phyloP scores from a whole-genome alignment of 2,888 invertebrate genomes.

The Parnassius smintheus region DNA sequence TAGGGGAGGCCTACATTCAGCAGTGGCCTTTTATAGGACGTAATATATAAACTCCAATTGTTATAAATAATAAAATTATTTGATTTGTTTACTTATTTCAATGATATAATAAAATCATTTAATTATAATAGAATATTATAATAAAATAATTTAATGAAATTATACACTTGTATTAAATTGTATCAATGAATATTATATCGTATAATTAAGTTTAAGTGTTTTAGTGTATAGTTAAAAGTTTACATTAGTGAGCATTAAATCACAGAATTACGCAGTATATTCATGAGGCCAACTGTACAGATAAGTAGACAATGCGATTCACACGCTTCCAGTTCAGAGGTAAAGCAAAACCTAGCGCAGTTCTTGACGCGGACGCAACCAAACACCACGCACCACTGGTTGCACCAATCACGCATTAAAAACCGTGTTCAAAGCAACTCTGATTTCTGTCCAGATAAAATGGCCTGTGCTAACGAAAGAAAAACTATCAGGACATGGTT shows the following conservation, averaged over 20 bases:
- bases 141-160: too few species aligned
- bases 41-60: too few species aligned
- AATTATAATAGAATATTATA: too few species aligned
- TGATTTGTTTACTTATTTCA: too few species aligned
- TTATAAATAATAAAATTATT: too few species aligned
- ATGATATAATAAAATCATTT: too few species aligned
- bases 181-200: too few species aligned
- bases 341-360: constrained; percentile 50
- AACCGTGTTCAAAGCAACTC: constrained; percentile 9
- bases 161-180: too few species aligned
- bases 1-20: too few species aligned
- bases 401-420: constrained; percentile 38
- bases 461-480: constrained; percentile 58
- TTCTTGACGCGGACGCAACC: constrained; percentile 62
- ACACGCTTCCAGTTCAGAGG: constrained; percentile 66
- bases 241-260: constrained; percentile 11
- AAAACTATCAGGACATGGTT: constrained; percentile 51
- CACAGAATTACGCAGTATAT: constrained; percentile 15
- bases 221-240: not conserved
- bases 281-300: constrained; percentile 24
- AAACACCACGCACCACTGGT: constrained; percentile 69
- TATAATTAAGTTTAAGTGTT: not conserved
- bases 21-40: too few species aligned
- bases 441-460: constrained; percentile 31
- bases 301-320: constrained; percentile 59